Evolutionary conservation across 2,113 vertebrate species (phyloP).

Genomic region (Lasiurus cinereus): DNA sequence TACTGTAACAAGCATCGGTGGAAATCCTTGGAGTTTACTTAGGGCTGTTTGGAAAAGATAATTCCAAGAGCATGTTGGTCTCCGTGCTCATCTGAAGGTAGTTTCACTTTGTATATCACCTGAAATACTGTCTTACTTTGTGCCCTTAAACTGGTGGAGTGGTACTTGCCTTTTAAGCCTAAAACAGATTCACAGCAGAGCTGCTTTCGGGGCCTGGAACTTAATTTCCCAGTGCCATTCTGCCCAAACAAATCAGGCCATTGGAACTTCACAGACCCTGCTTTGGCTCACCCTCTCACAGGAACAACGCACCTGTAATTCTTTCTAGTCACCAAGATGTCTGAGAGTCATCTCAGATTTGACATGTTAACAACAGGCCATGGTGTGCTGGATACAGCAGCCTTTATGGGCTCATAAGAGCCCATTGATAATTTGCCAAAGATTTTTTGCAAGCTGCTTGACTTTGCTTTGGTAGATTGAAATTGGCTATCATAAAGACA

Average conservation of each 20-base stretch:
- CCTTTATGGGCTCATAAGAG: background rate
- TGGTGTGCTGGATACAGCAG: background rate
- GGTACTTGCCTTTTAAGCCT: too few relatives aligned
- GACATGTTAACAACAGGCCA: background rate
- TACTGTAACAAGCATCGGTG: rapidly evolving
- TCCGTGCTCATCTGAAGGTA: background rate
- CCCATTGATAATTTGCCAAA: background rate
- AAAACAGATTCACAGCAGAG: background rate
- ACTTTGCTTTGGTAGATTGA: background rate
- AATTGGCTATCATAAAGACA: background rate
- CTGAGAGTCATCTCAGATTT: background rate
- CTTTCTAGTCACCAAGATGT: background rate
- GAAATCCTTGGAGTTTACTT: background rate
- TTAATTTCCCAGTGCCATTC: background rate
- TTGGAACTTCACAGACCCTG: background rate
- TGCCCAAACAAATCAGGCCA: background rate
- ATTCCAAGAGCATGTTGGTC: background rate
- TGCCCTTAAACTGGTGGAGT: background rate
- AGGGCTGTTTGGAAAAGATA: background rate
- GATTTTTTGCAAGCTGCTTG: background rate
- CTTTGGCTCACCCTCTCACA: background rate
- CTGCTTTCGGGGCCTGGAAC: background rate
- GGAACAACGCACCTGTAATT: background rate
- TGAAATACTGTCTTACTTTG: background rate
- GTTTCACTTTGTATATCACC: background rate